These are phyloP conservation scores for Biston stratarius DNA, from an alignment of 2,888 invertebrate species.

Conservation along the genomic window DNA sequence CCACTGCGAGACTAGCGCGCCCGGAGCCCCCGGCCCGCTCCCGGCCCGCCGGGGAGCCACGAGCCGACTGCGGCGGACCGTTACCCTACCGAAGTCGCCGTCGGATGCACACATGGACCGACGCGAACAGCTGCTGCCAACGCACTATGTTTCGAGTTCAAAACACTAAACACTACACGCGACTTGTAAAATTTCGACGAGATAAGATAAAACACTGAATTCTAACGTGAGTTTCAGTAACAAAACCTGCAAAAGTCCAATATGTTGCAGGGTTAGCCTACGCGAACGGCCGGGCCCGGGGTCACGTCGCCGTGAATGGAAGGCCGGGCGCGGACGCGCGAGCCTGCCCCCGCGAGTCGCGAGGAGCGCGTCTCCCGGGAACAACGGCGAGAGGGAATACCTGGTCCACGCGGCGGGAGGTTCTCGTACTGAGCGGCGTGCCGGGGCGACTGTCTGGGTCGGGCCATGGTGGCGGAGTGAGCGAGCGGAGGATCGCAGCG, in stretches of 20 bases:
- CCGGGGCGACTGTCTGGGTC: conserved; percentile 82
- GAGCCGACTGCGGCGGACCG: conserved; percentile 19
- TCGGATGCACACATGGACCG: conserved; percentile 3
- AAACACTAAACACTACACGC: conserved; percentile 17
- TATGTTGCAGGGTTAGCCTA: conserved; percentile 14
- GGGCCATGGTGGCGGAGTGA: conserved; percentile 83
- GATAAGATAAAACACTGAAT: conserved; percentile 37
- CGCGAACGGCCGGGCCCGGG: conserved; percentile 13
- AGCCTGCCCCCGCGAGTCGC: conserved; percentile 9
- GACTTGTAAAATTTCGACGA: conserved; percentile 16
- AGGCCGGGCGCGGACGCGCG: conserved; percentile 7
- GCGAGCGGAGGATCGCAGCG: conserved; percentile 54
- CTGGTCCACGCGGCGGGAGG: conserved; percentile 83
- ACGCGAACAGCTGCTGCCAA: conserved; percentile 41
- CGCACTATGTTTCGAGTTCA: conserved; percentile 19
- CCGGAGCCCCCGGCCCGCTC: neutral
- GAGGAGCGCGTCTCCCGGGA: conserved; percentile 4
- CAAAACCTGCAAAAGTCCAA: conserved; percentile 20
- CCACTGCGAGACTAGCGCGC: too few relatives aligned
- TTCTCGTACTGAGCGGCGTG: conserved; percentile 76
- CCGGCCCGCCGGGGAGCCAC: neutral
- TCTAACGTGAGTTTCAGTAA: conserved; percentile 36
- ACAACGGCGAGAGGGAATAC: conserved; percentile 55
- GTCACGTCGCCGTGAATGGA: conserved; percentile 38
- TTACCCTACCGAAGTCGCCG: conserved; percentile 15